Conservation (phyloP, 2,113 vertebrate genomes). For the Centropus unirufus region DNA sequence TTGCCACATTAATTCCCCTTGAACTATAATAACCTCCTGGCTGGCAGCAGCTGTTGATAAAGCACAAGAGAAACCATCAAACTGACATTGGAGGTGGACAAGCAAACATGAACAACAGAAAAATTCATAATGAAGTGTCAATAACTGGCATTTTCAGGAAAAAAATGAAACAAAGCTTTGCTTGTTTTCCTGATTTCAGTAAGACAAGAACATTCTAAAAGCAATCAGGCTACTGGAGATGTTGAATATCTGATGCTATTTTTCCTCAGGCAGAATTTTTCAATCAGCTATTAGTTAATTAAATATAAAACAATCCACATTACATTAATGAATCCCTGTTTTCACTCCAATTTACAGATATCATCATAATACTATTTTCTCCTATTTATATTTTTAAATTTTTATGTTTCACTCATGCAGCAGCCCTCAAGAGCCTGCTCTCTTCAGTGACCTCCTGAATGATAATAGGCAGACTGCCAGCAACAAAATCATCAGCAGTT, state of each 20-base stretch:
- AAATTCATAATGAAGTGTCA: slow-evolving; percentile 15
- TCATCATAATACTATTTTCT: background rate
- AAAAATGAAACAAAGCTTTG: background rate
- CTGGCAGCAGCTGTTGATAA: slow-evolving; percentile 23
- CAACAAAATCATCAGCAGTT: background rate
- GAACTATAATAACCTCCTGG: slow-evolving; percentile 52
- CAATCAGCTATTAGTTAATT: slow-evolving; percentile 30
- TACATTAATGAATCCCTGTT: background rate
- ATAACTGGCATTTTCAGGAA: background rate
- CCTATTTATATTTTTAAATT: background rate
- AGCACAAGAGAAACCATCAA: slow-evolving; percentile 33
- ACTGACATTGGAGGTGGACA: background rate
- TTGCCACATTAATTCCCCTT: slow-evolving; percentile 51
- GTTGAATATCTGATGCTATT: background rate
- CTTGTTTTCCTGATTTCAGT: background rate
- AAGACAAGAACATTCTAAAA: background rate
- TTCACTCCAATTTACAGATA: background rate
- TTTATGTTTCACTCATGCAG: background rate
- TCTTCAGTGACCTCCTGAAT: background rate
- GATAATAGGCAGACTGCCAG: background rate
- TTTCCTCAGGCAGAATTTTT: slow-evolving; percentile 28
- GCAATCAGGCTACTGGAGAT: background rate
- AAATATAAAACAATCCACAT: slow-evolving; percentile 48
- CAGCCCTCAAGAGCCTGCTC: background rate
- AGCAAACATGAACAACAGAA: slow-evolving; percentile 21